A percentile compares a stretch with the other conserved stretches of the same genome.
Conservation (phyloP, 1,140 invertebrate species). For the Drosophila eugracilis region DNA sequence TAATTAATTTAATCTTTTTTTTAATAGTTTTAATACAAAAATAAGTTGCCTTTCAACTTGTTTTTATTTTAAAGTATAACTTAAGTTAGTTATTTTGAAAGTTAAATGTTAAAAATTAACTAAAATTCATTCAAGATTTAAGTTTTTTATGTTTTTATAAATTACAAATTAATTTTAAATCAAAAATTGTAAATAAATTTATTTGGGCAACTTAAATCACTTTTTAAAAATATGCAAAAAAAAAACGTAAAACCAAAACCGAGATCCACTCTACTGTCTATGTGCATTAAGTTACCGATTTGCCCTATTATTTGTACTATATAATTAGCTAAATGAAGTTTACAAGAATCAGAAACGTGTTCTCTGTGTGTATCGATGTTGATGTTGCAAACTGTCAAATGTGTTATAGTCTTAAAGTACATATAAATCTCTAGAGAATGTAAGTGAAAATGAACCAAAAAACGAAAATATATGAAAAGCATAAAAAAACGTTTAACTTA, state of each 20-base stretch:
- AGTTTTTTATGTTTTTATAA: too few species aligned
- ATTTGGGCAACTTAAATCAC: not conserved
- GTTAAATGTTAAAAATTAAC: too few species aligned
- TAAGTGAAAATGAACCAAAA: slow-evolving; percentile 27
- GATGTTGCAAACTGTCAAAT: slow-evolving; percentile 68
- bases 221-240: not conserved
- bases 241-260: not conserved
- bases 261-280: slow-evolving; percentile 24
- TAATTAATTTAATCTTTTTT: too few species aligned
- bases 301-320: not conserved
- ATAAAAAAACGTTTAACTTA: slow-evolving; percentile 11
- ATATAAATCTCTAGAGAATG: slow-evolving; percentile 28
- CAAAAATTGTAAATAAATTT: not conserved
- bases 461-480: slow-evolving; percentile 11
- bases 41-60: too few species aligned
- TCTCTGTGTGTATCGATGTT: slow-evolving; percentile 43
- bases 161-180: too few species aligned
- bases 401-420: slow-evolving; percentile 66
- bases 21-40: too few species aligned
- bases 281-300: slow-evolving; percentile 18
- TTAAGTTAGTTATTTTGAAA: too few species aligned
- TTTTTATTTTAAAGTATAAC: too few species aligned
- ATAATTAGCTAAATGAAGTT: slow-evolving; percentile 18
- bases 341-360: slow-evolving; percentile 12
- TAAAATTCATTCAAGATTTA: too few species aligned